Percentiles rank a stretch among this genome's conserved stretches.
Conservation (phyloP, 2,888 invertebrate genomes). For the Druceiella hillmani region DNA sequence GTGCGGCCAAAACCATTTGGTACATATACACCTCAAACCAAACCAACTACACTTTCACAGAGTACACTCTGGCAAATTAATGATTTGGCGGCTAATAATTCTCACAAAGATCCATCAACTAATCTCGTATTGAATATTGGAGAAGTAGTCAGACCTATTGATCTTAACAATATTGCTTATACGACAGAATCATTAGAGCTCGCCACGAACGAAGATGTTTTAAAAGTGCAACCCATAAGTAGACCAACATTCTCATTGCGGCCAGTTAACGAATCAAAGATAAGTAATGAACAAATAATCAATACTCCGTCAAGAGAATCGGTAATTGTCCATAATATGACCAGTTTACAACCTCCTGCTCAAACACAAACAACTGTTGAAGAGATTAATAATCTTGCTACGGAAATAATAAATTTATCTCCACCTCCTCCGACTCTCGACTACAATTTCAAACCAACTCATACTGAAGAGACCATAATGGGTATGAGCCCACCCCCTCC, state of each 20-base stretch:
- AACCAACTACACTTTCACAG: constrained; percentile 43
- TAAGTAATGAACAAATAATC: no score
- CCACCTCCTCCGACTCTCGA: constrained; percentile 46
- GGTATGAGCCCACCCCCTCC: constrained; percentile 52
- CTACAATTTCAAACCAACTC: constrained; percentile 41
- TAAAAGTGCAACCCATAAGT: no score
- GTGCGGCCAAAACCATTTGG: constrained; percentile 45
- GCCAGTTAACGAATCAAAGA: no score
- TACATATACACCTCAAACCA: constrained; percentile 31
- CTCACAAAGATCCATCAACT: constrained; percentile 36
- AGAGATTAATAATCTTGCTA: constrained; percentile 34
- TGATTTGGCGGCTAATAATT: constrained; percentile 37
- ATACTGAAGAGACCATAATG: constrained; percentile 48
- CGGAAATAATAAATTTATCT: constrained; percentile 45
- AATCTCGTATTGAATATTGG: constrained; percentile 42
- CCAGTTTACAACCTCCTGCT: no score
- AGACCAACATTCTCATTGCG: no score
- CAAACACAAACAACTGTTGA: constrained; percentile 29
- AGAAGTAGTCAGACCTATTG: constrained; percentile 34
- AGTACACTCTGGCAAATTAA: constrained; percentile 51
- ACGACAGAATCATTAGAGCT: not conserved
- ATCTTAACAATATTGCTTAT: not conserved
- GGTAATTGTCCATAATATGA: no score
- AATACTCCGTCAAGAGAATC: no score
- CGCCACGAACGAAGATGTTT: no score